Percentiles rank a stretch among this genome's conserved stretches.
Conservation (phyloP, 2,888 invertebrate genomes). For the Apamea sordens region DNA sequence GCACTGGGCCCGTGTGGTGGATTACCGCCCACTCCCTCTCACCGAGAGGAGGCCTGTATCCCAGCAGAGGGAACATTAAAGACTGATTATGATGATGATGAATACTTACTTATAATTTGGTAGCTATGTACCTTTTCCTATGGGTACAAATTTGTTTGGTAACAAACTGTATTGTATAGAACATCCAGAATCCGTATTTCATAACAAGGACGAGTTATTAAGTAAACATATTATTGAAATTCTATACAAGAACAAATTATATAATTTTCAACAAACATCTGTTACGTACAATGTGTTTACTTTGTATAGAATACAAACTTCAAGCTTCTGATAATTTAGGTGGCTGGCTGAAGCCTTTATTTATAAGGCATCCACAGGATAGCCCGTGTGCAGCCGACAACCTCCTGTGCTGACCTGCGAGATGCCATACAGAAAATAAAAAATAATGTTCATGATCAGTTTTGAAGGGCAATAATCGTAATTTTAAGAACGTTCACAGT, state of each 20-base stretch:
- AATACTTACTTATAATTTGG: neutral
- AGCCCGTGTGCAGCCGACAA: no score
- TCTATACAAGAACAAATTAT: conserved; percentile 18
- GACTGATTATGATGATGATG: no score
- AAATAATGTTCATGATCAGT: no score
- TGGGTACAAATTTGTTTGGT: neutral
- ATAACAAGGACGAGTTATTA: conserved; percentile 9
- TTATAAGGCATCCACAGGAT: neutral
- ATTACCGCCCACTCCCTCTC: no score
- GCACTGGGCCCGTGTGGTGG: no score
- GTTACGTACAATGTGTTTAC: conserved; percentile 19
- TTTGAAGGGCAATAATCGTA: neutral
- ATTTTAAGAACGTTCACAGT: no score
- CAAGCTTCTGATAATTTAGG: neutral
- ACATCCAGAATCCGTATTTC: conserved; percentile 35
- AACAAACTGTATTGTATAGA: conserved; percentile 9
- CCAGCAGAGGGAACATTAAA: no score
- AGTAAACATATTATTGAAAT: conserved; percentile 42
- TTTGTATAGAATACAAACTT: conserved; percentile 22
- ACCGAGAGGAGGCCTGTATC: no score
- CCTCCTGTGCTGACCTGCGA: no score
- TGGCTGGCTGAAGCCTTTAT: neutral
- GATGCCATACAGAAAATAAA: neutral
- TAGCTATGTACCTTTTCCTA: neutral
- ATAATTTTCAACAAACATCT: conserved; percentile 40